A percentile compares a stretch with the other conserved stretches of the same genome.
Conservation (phyloP, 2,797 vertebrate genomes). For the Eremophila alpestris region DNA sequence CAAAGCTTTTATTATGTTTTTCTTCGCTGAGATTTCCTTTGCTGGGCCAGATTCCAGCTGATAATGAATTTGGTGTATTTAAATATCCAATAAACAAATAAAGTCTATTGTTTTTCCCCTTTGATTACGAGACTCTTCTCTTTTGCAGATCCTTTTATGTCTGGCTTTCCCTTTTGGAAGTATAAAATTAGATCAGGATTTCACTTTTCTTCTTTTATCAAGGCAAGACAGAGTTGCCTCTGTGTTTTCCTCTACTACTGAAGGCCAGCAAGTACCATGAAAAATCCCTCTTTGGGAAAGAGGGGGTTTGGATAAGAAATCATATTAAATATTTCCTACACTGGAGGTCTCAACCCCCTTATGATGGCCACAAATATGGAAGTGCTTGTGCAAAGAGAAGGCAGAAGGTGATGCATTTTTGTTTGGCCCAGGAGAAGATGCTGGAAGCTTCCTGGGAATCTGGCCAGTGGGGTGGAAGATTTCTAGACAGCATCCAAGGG, state of each 20-base stretch:
- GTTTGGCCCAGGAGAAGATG: not conserved
- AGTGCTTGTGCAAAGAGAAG: not conserved
- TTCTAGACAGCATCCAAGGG: not conserved
- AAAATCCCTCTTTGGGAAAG: not conserved
- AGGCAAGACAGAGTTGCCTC: not conserved
- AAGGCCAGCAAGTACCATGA: not conserved
- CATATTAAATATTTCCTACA: not conserved
- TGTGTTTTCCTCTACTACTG: not conserved
- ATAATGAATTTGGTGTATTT: not conserved
- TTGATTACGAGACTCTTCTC: not conserved
- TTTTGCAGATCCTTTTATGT: not conserved
- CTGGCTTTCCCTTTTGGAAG: not conserved
- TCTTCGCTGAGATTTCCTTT: not conserved
- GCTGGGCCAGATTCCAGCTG: not conserved
- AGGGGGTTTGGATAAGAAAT: not conserved
- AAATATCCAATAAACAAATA: not conserved
- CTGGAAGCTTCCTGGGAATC: not conserved
- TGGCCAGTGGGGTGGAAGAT: not conserved
- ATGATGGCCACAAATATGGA: not conserved
- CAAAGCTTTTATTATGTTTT: not conserved
- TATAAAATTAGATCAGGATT: slow-evolving; percentile 12
- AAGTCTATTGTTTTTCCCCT: not conserved
- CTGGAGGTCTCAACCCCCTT: not conserved
- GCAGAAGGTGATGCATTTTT: not conserved
- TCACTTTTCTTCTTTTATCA: not conserved